Evolutionary conservation across 2,888 invertebrate genomes (phyloP).

Genomic region (Phania funesta): DNA sequence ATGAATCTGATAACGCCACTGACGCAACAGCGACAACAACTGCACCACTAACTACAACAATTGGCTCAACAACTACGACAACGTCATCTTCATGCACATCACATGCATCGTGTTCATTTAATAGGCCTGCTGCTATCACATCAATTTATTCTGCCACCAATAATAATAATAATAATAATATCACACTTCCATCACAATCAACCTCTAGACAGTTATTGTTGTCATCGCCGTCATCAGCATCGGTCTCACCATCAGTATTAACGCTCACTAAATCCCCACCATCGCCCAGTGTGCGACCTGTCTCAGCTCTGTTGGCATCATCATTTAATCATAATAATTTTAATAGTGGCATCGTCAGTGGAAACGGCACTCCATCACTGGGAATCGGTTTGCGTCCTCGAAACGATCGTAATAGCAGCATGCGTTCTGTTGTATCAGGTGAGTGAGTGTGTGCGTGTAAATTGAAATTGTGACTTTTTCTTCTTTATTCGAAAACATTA

Average conservation of each 20-base stretch:
- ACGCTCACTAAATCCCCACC: conserved; percentile 29
- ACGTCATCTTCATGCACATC: conserved; percentile 58
- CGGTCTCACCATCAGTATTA: conserved; percentile 39
- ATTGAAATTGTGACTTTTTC: not conserved
- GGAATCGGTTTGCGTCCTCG: conserved; percentile 73
- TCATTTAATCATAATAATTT: conserved; percentile 39
- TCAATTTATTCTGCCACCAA: conserved; percentile 70
- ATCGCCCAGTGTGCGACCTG: conserved; percentile 51
- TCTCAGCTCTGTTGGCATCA: conserved; percentile 54
- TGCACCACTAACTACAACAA: conserved; percentile 23
- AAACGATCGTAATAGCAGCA: conserved; percentile 76
- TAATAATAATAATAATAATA: conserved; percentile 60
- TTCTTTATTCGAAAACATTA: not conserved
- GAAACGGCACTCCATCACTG: conserved; percentile 62
- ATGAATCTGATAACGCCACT: conserved; percentile 68
- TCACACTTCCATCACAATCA: conserved; percentile 56
- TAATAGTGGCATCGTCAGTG: conserved; percentile 23
- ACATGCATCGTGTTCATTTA: conserved; percentile 62
- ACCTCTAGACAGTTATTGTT: conserved; percentile 42
- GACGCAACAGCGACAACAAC: conserved; percentile 58
- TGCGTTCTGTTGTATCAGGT: conserved; percentile 80
- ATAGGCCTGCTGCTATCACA: conserved; percentile 70
- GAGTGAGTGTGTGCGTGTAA: conserved; percentile 61
- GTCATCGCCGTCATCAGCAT: conserved; percentile 58
- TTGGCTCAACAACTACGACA: conserved; percentile 29